phyloP scores from a whole-genome alignment of 2,888 invertebrate species.

The Stegana nigrithorax region DNA sequence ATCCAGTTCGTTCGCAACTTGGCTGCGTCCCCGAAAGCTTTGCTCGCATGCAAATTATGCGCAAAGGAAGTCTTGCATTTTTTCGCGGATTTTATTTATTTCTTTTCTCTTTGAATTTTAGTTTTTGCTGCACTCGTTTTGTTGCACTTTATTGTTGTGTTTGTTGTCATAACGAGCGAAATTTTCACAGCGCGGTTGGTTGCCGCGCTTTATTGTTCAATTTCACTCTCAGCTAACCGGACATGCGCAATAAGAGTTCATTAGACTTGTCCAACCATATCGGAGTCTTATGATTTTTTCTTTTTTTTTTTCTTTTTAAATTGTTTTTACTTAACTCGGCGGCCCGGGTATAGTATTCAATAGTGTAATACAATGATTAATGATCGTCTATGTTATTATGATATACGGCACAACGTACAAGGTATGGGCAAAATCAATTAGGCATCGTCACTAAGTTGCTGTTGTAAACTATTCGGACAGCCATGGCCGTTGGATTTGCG shows the following conservation, averaged over 20 bases:
- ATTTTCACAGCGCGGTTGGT: conserved; percentile 33
- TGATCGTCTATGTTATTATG: conserved; percentile 50
- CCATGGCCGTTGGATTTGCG: no score
- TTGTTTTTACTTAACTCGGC: no score
- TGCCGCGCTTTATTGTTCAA: neutral
- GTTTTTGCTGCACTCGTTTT: conserved; percentile 25
- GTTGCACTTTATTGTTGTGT: conserved; percentile 28
- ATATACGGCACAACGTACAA: no score
- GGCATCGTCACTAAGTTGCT: no score
- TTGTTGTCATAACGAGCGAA: conserved; percentile 19
- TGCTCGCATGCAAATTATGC: conserved; percentile 48
- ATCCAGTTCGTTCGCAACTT: conserved; percentile 1
- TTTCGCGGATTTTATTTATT: conserved; percentile 14
- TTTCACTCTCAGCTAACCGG: neutral
- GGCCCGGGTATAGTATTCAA: no score
- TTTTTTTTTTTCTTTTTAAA: conserved; percentile 24
- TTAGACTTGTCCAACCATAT: no score
- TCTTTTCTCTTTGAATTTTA: conserved; percentile 29
- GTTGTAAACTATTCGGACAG: no score
- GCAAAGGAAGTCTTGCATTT: conserved; percentile 42
- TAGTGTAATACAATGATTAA: no score
- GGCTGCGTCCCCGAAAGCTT: no score
- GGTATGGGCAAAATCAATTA: no score
- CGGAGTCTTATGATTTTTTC: conserved; percentile 23
- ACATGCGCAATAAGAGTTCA: neutral